Conservation (phyloP, 2,797 vertebrate genomes). For the Scolopax bukidnonensis region DNA sequence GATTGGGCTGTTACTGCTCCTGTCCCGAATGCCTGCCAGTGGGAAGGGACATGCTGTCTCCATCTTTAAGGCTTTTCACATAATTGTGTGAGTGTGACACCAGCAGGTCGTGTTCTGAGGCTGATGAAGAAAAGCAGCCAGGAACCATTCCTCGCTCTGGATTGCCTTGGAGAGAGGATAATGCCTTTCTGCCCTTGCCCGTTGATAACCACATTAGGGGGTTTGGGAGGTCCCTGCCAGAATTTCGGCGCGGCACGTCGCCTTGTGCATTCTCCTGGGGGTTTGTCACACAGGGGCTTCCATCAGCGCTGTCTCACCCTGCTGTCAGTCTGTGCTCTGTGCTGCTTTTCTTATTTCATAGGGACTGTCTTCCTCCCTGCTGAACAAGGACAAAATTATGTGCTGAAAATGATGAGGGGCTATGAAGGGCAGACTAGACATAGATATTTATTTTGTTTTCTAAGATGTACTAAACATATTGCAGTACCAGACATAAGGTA, state of each 20-base stretch:
- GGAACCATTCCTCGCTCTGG: rapidly evolving
- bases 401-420: background rate
- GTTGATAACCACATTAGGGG: constrained; percentile 43
- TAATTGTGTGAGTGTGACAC: background rate
- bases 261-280: rapidly evolving
- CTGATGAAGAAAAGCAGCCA: background rate
- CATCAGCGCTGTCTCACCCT: background rate
- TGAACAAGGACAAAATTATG: background rate
- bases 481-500: background rate
- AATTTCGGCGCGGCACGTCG: rapidly evolving
- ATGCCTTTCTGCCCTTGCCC: constrained; percentile 26
- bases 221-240: background rate
- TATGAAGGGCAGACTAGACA: background rate
- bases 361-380: background rate
- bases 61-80: background rate
- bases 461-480: background rate
- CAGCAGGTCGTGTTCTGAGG: background rate
- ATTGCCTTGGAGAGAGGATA: constrained; percentile 20
- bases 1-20: background rate
- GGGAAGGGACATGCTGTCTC: background rate
- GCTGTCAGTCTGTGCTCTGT: background rate
- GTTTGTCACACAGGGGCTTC: background rate
- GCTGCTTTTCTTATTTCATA: background rate
- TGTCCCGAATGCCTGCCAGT: background rate
- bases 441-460: background rate